phyloP scores from a whole-genome alignment of 2,888 invertebrate genomes.

The Holacanthella duospinosa region DNA sequence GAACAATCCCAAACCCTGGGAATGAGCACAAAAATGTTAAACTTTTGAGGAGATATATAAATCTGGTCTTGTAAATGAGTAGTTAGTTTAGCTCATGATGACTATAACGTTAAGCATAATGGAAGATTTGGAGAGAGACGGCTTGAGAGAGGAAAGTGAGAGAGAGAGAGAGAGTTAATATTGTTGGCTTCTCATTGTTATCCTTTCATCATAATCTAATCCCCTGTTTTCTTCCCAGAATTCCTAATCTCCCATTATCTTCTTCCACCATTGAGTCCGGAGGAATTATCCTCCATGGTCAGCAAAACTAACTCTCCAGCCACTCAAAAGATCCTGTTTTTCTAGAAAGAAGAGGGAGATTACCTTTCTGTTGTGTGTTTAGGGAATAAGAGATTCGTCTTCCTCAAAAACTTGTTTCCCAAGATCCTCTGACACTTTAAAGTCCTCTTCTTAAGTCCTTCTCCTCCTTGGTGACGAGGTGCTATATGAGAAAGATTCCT shows the following conservation, averaged over 20 bases:
- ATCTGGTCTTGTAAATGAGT: too few relatives aligned
- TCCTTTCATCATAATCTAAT: background rate
- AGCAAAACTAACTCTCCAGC: background rate
- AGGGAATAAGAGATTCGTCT: background rate
- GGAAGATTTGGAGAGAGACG: background rate
- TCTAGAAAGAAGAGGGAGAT: background rate
- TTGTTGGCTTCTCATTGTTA: background rate
- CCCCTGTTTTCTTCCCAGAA: background rate
- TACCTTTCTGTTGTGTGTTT: too few relatives aligned
- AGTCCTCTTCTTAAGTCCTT: background rate
- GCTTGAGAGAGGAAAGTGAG: background rate
- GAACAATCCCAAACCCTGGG: too few relatives aligned
- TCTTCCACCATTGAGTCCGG: too few relatives aligned
- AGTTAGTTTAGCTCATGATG: too few relatives aligned
- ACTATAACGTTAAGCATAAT: background rate
- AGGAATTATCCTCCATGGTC: background rate
- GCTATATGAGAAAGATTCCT: too few relatives aligned
- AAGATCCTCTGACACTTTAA: background rate
- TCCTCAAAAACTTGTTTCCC: background rate
- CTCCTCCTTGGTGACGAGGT: too few relatives aligned
- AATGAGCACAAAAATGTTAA: too few relatives aligned
- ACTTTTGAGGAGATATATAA: too few relatives aligned
- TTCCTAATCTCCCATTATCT: background rate
- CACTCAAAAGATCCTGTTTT: background rate
- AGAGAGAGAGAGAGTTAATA: background rate